phyloP scores from a whole-genome alignment of 2,888 invertebrate species.

The Agonopterix alstromeriana region DNA sequence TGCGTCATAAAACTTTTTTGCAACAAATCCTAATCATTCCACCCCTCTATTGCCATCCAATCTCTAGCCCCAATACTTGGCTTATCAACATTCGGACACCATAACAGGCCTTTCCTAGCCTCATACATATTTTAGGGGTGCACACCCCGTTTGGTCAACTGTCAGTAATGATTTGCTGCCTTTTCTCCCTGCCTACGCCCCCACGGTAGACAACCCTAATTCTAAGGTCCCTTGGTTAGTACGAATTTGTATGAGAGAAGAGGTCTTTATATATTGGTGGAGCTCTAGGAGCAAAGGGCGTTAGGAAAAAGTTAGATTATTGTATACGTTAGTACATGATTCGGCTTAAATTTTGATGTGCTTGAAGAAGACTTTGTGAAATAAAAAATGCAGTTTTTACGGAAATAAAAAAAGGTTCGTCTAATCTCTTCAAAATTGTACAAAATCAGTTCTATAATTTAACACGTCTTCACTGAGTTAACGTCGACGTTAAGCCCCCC shows the following conservation, averaged over 20 bases:
- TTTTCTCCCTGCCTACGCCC: slow-evolving; percentile 61
- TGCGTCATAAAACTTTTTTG: slow-evolving; percentile 32
- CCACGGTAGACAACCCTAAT: slow-evolving; percentile 33
- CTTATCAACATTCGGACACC: slow-evolving; percentile 78
- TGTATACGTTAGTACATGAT: no score
- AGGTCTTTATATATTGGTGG: slow-evolving; percentile 28
- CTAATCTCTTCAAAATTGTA: no score
- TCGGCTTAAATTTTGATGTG: no score
- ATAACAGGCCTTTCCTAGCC: slow-evolving; percentile 69
- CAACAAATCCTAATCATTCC: slow-evolving; percentile 61
- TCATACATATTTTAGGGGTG: slow-evolving; percentile 74
- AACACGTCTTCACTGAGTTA: no score
- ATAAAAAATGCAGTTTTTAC: no score
- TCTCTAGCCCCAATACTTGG: slow-evolving; percentile 64
- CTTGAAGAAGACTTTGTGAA: no score
- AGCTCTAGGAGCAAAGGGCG: slow-evolving; percentile 53
- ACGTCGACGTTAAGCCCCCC: no score
- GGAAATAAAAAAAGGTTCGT: no score
- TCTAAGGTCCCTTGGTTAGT: slow-evolving; percentile 17
- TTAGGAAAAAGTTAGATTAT: slow-evolving; percentile 72
- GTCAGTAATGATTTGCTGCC: slow-evolving; percentile 76
- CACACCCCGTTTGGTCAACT: slow-evolving; percentile 74
- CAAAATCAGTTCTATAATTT: no score
- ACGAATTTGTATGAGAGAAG: slow-evolving; percentile 6
- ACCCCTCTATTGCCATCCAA: slow-evolving; percentile 50